Conservation (phyloP, 1,140 invertebrate species). For the Pseudomyrmex sp. region DNA sequence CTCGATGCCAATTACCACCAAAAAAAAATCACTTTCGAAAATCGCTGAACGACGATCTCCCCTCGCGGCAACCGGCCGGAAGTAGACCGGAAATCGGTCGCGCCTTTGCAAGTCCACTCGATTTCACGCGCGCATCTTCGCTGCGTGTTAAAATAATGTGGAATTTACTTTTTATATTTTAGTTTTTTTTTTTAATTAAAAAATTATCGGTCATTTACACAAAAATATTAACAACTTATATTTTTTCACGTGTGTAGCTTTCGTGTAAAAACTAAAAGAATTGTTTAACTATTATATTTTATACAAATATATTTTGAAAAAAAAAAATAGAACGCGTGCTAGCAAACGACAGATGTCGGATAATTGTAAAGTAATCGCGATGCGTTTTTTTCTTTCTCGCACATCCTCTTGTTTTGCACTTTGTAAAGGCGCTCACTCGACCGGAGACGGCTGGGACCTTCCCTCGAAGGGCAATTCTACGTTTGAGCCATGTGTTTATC, state of each 20-base stretch:
- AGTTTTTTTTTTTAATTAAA: background rate
- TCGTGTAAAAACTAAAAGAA: too few species aligned
- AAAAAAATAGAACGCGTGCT: background rate
- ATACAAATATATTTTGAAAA: background rate
- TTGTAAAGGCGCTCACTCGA: constrained; percentile 11
- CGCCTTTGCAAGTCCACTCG: constrained; percentile 32
- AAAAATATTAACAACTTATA: too few species aligned
- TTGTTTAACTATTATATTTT: too few species aligned
- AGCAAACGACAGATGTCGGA: constrained; percentile 14
- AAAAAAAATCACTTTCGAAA: constrained; percentile 66
- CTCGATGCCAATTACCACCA: constrained; percentile 1
- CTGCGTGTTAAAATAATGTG: constrained; percentile 42
- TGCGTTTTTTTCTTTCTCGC: constrained; percentile 8
- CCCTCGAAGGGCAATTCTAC: constrained; percentile 27
- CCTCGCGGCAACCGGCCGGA: constrained; percentile 41
- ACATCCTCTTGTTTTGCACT: constrained; percentile 27
- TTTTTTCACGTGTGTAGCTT: too few species aligned
- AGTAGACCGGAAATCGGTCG: constrained; percentile 69
- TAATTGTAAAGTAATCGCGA: constrained; percentile 22
- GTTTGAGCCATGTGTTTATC: constrained; percentile 29
- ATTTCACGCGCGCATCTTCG: constrained; percentile 62
- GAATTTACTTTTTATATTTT: constrained; percentile 1
- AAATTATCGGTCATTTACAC: background rate
- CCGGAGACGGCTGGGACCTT: background rate
- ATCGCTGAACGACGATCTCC: constrained; percentile 4